A percentile compares a stretch with the other conserved stretches of the same genome.
Conservation (phyloP, 2,888 invertebrate species). For the Chrysolina oricalcia region DNA sequence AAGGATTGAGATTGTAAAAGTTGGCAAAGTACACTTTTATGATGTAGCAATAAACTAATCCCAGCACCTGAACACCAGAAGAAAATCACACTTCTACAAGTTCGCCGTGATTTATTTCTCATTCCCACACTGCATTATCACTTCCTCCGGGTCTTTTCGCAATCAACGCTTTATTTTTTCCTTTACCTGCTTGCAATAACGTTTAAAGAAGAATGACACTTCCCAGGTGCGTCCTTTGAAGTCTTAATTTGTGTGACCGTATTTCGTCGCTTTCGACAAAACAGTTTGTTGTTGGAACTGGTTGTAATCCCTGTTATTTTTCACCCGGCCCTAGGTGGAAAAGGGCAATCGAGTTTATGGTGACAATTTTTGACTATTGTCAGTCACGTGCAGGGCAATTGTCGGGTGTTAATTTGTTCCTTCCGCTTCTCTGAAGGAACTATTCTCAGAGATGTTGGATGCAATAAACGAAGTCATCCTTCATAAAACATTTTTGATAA, state of each 20-base stretch:
- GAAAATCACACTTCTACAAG: conserved; percentile 65
- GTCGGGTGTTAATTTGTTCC: conserved; percentile 8
- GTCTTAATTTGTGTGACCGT: conserved; percentile 65
- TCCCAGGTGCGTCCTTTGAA: conserved; percentile 65
- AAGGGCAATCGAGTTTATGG: conserved; percentile 33
- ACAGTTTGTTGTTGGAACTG: conserved; percentile 38
- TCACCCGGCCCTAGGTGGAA: conserved; percentile 31
- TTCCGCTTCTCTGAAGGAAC: background rate
- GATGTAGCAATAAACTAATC: conserved; percentile 62
- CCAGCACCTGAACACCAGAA: conserved; percentile 62
- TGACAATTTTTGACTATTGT: conserved; percentile 41
- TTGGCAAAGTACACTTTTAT: conserved; percentile 62
- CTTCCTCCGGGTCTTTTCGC: conserved; percentile 38
- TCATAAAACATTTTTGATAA: too few species aligned
- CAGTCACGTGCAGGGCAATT: conserved; percentile 35
- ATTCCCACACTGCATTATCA: conserved; percentile 58
- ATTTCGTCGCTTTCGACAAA: conserved; percentile 40
- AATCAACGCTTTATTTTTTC: conserved; percentile 39
- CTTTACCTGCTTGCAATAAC: conserved; percentile 55
- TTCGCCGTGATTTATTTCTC: conserved; percentile 45
- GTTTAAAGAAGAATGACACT: conserved; percentile 58
- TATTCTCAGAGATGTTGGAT: background rate
- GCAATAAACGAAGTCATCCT: background rate
- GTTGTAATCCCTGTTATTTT: conserved; percentile 36
- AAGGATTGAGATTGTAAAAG: conserved; percentile 56